Conservation (phyloP, 2,797 vertebrate species). For the Ispidina picta region DNA sequence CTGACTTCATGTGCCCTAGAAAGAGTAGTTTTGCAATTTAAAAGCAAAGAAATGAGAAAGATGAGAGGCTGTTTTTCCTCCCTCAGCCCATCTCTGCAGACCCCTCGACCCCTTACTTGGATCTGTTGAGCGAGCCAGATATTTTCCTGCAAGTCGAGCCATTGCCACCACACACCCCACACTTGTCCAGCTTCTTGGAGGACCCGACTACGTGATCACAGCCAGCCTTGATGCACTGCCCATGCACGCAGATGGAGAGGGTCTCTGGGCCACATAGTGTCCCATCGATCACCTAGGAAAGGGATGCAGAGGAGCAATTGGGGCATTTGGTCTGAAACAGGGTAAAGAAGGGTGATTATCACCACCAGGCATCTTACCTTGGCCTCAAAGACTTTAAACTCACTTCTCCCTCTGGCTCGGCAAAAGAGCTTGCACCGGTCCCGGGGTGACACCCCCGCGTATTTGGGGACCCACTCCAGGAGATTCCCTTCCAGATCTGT, state of each 20-base stretch:
- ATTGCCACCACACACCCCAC: constrained; percentile 90
- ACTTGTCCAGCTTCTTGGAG: constrained; percentile 91
- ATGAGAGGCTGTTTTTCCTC: background rate
- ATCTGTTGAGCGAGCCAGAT: constrained; percentile 88
- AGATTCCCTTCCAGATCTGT: constrained; percentile 84
- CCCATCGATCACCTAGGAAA: constrained; percentile 89
- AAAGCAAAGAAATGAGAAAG: background rate
- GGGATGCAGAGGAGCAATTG: background rate
- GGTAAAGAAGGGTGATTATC: too few species aligned
- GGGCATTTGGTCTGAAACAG: background rate
- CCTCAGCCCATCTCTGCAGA: background rate
- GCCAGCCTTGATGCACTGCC: constrained; percentile 96
- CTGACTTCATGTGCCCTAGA: background rate
- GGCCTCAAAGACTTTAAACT: constrained; percentile 95
- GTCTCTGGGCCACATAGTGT: constrained; percentile 94
- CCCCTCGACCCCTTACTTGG: constrained; percentile 79
- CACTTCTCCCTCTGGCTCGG: constrained; percentile 87
- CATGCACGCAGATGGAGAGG: constrained; percentile 92
- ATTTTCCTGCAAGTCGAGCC: constrained; percentile 90
- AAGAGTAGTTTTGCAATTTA: background rate
- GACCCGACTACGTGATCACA: constrained; percentile 93
- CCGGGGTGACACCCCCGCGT: constrained; percentile 89
- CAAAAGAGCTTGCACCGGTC: constrained; percentile 96
- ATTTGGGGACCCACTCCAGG: constrained; percentile 95
- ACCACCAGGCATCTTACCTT: constrained; percentile 81